phyloP scores from a whole-genome alignment of 2,888 invertebrate species.

The Muscina levida region DNA sequence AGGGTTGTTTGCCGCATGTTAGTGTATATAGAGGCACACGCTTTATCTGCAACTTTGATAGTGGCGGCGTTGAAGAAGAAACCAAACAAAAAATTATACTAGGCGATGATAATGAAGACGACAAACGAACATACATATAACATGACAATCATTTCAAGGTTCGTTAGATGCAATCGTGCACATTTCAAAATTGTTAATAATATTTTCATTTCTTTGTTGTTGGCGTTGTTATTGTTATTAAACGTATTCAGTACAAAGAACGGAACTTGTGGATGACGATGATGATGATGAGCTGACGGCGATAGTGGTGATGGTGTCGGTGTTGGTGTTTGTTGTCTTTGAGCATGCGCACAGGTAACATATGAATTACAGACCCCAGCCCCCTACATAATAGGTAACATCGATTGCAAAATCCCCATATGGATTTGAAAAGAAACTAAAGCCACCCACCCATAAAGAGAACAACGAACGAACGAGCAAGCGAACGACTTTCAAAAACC shows the following conservation, averaged over 20 bases:
- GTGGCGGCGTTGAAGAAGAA: background rate
- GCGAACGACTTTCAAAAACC: conserved; percentile 49
- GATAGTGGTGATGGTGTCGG: background rate
- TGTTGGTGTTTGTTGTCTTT: conserved; percentile 21
- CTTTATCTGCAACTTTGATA: too few relatives aligned
- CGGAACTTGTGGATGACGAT: conserved; percentile 58
- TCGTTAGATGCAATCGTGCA: conserved; percentile 76
- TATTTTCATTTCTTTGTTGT: conserved; percentile 14
- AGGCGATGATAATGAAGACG: background rate
- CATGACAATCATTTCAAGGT: conserved; percentile 79
- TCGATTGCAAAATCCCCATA: conserved; percentile 59
- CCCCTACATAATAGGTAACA: conserved; percentile 11
- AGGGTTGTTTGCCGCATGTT: too few relatives aligned
- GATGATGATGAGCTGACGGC: background rate
- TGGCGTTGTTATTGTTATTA: background rate
- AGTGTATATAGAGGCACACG: too few relatives aligned
- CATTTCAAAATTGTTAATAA: conserved; percentile 31
- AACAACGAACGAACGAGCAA: background rate
- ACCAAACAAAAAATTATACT: background rate
- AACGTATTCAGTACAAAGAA: conserved; percentile 62
- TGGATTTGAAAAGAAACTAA: conserved; percentile 24
- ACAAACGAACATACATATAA: conserved; percentile 38
- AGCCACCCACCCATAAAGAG: conserved; percentile 16
- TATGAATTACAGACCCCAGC: background rate
- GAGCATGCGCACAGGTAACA: conserved; percentile 8